Conservation (phyloP, 92 coral and sea anemone species). For the Diadumene lineata region DNA sequence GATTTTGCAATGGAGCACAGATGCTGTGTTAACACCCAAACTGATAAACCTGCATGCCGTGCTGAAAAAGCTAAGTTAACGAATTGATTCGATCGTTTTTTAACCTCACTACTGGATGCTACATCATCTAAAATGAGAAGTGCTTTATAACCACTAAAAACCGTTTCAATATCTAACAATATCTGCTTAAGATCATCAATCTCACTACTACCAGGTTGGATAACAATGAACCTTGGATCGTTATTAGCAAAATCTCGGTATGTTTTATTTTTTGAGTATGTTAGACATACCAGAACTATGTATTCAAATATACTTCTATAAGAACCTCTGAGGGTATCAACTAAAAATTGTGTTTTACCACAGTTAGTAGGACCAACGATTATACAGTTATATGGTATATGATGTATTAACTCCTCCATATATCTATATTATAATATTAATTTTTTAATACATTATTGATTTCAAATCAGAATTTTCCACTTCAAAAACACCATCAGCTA, state of each 20-base stretch:
- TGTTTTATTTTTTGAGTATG: not conserved
- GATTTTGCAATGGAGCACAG: conserved; percentile 17
- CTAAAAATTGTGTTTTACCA: not conserved
- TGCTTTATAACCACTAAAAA: not conserved
- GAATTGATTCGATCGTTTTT: conserved; percentile 27
- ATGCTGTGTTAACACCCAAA: conserved; percentile 41
- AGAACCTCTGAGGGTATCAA: not conserved
- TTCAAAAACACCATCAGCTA: no score
- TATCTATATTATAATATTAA: no score
- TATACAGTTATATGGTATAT: no score
- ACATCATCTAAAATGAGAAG: conserved; percentile 12
- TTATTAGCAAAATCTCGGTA: not conserved
- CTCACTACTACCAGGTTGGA: not conserved
- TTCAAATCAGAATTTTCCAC: no score
- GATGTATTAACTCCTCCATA: no score
- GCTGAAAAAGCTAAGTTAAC: conserved; percentile 27
- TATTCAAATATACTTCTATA: not conserved
- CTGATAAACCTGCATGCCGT: not conserved
- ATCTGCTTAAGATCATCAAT: not conserved
- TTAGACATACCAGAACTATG: not conserved
- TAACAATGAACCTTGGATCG: not conserved
- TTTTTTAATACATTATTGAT: no score
- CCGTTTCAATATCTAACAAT: not conserved
- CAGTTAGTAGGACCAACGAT: no score
- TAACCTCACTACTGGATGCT: conserved; percentile 19